Evolutionary conservation across 2,113 vertebrate genomes (phyloP), one percentile per base, ranked within the genome.

Genomic region (Zosterops hypoxanthus): DNA sequence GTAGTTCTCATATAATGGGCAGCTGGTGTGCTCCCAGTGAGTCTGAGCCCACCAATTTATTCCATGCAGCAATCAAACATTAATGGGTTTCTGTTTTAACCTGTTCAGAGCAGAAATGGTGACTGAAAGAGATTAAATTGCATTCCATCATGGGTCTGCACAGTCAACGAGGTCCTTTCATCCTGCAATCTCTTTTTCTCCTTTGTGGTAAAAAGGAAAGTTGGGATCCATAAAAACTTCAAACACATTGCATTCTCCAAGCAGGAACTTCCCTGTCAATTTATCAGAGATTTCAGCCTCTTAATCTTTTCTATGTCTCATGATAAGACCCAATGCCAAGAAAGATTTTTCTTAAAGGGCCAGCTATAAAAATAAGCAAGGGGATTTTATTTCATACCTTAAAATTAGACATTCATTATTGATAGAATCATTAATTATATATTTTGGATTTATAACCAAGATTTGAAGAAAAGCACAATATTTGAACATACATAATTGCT

Each of bases 331-430:
- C 76, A 82, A 92, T 66, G 39, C 91, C 36, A 71, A 95, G 52
- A 72, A 47, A 64, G 20, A 64, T 31, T 82, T 82, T 55, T 78
- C 29, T 88, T 93, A 96, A 95, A 81, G 68, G 9, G 71, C 50
- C 59, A 87, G 64, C 26, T 86, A 83, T n/a, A 91, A 86, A 92
- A 95, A 84, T 57, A 77, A 71, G 65, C 61, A 91, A 95, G 61
- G 50, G n/a, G 46, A 91, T 94, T 97, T 86, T 60, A 70, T 88
- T 96, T 97, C 90, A 53, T 90, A 92, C 60, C 88, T 96, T 93
- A 82, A 98, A 96, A 97, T 98, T 96, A 96, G 92, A 98, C 97
- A 97, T 98, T 44, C 92, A 98, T 98, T 98, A 98, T 98, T 98
- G 93, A 98, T 95, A 46, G 55, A 55, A 88, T 90, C 95, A 97